Conservation (phyloP, 1,140 invertebrate species). For the Dermatophagoides farinae region DNA sequence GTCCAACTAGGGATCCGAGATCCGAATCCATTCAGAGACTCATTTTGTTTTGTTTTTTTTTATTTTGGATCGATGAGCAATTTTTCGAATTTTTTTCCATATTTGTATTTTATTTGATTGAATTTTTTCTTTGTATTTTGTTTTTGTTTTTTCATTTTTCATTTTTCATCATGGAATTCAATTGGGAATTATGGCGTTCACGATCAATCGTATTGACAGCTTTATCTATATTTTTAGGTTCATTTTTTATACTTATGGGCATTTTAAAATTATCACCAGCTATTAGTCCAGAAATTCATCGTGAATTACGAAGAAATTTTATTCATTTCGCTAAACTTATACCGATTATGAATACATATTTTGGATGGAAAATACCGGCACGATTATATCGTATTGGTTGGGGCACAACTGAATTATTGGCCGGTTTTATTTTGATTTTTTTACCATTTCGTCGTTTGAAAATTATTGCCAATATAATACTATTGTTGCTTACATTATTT, state of each 20-base stretch:
- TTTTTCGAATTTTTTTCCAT: too few relatives aligned
- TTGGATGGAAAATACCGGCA: slow-evolving; percentile 69
- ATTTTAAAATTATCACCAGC: slow-evolving; percentile 72
- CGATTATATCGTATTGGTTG: slow-evolving; percentile 77
- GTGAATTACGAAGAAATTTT: slow-evolving; percentile 88
- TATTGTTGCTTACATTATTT: slow-evolving; percentile 59
- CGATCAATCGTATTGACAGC: slow-evolving; percentile 62
- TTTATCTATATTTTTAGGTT: slow-evolving; percentile 65
- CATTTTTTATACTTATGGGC: slow-evolving; percentile 88
- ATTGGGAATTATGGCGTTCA: slow-evolving; percentile 16
- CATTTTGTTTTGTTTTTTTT: too few relatives aligned
- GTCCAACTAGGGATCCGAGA: too few relatives aligned
- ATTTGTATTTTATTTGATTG: too few relatives aligned
- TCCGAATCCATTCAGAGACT: too few relatives aligned
- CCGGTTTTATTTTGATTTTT: slow-evolving; percentile 62
- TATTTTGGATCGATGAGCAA: too few relatives aligned
- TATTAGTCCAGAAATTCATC: slow-evolving; percentile 81
- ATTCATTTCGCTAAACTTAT: slow-evolving; percentile 91
- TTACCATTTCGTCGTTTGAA: slow-evolving; percentile 42
- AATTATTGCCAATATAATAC: slow-evolving; percentile 58
- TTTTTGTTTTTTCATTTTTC: too few relatives aligned
- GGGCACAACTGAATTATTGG: slow-evolving; percentile 66
- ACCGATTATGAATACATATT: slow-evolving; percentile 47
- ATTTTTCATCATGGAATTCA: too few relatives aligned
- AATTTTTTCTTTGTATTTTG: too few relatives aligned